Conservation (phyloP, 2,888 invertebrate species). For the Lasioglossum pauxillum region DNA sequence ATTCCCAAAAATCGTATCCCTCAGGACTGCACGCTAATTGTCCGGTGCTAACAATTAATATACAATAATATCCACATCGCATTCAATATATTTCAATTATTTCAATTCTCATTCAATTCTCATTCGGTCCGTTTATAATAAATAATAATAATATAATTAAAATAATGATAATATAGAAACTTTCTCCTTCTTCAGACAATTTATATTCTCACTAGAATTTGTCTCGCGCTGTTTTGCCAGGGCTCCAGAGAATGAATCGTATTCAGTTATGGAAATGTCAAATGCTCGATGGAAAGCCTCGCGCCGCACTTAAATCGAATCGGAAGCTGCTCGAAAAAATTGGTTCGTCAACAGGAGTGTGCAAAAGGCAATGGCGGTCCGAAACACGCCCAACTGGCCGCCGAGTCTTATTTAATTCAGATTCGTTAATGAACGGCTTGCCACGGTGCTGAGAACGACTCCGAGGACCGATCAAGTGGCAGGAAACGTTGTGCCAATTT, state of each 20-base stretch:
- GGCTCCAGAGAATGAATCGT: background rate
- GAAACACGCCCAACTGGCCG: background rate
- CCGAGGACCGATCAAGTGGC: conserved; percentile 19
- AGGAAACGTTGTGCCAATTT: conserved; percentile 18
- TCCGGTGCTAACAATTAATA: background rate
- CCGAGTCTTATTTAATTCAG: conserved; percentile 18
- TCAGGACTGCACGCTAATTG: background rate
- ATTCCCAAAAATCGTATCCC: background rate
- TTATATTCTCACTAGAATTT: background rate
- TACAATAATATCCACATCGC: no score
- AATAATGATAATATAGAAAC: no score
- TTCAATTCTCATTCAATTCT: no score
- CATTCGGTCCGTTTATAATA: no score
- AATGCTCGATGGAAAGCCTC: background rate
- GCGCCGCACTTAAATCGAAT: background rate
- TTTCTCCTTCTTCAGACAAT: background rate
- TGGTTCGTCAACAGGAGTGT: background rate
- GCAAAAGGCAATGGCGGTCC: background rate
- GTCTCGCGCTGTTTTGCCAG: background rate
- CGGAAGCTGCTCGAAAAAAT: background rate
- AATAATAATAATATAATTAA: no score
- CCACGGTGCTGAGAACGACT: background rate
- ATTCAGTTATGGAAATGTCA: background rate
- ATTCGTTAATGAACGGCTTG: conserved; percentile 30
- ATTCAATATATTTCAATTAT: no score